Percentiles rank a stretch among this genome's conserved stretches.
Evolutionary conservation across 2,888 invertebrate genomes (phyloP).

Genomic region (Nemapogon koenigi): DNA sequence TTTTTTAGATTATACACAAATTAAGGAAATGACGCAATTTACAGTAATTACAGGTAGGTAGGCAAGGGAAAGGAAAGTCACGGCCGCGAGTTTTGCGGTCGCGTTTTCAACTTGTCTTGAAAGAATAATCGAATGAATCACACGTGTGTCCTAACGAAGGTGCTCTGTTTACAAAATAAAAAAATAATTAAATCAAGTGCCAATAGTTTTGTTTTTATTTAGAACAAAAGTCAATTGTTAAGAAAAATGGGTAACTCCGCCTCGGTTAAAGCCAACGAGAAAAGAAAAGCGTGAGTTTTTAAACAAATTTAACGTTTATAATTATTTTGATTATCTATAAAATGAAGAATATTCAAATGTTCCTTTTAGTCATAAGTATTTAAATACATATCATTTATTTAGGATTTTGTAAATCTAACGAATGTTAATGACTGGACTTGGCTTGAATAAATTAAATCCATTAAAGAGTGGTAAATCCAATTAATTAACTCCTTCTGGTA

Average conservation of each 20-base stretch:
- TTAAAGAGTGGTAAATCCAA: not conserved
- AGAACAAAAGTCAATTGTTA: too few species aligned
- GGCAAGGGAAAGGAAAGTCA: constrained; percentile 43
- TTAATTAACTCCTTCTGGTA: not conserved
- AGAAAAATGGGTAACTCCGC: constrained; percentile 48
- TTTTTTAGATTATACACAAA: constrained; percentile 17
- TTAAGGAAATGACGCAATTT: constrained; percentile 25
- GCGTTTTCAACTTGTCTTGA: not conserved
- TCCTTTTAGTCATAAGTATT: too few species aligned
- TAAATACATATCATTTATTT: too few species aligned
- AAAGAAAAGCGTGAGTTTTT: constrained; percentile 50
- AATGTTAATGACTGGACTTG: not conserved
- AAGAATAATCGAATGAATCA: not conserved
- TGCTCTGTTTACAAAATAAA: not conserved
- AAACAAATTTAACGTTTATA: too few species aligned
- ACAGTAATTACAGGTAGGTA: not conserved
- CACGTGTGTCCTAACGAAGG: not conserved
- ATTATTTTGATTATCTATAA: too few species aligned
- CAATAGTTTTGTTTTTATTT: too few species aligned
- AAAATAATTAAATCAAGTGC: too few species aligned
- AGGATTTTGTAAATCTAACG: too few species aligned
- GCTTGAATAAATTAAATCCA: not conserved
- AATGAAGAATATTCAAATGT: too few species aligned
- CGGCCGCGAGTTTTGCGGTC: constrained; percentile 24
- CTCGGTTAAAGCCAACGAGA: constrained; percentile 48